Evolutionary conservation across 2,797 vertebrate species (phyloP).

Genomic region (Phataginus tetradactyla): DNA sequence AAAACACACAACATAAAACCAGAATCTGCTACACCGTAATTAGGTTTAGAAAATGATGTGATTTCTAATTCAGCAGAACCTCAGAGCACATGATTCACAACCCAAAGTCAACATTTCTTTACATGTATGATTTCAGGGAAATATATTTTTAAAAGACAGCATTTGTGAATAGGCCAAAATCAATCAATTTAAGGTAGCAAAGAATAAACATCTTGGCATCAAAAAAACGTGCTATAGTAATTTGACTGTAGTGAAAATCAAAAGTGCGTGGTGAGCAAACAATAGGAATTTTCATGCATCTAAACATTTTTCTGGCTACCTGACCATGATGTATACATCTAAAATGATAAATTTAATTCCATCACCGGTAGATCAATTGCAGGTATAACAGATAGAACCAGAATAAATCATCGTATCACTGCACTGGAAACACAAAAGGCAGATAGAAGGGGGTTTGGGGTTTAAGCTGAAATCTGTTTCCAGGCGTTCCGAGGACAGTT

Average conservation of each 20-base stretch:
- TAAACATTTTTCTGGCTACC: conserved; percentile 72
- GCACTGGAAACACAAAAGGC: conserved; percentile 76
- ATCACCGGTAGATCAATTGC: conserved; percentile 85
- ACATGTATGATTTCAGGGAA: conserved; percentile 63
- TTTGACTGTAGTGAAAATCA: conserved; percentile 80
- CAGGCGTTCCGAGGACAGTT: conserved; percentile 83
- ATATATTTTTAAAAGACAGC: conserved; percentile 72
- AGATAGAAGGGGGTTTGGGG: conserved; percentile 77
- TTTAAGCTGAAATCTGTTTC: conserved; percentile 80
- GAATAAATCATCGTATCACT: conserved; percentile 83
- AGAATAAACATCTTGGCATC: conserved; percentile 77
- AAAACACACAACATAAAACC: neutral
- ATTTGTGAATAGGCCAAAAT: conserved; percentile 72
- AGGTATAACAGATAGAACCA: conserved; percentile 85
- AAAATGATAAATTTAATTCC: conserved; percentile 85
- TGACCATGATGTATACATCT: conserved; percentile 78
- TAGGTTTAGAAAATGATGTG: conserved; percentile 72
- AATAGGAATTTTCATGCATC: conserved; percentile 76
- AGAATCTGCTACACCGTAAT: conserved; percentile 50
- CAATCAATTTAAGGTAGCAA: conserved; percentile 80
- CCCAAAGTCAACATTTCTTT: conserved; percentile 63
- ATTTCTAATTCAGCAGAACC: conserved; percentile 73
- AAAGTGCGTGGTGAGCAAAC: conserved; percentile 78
- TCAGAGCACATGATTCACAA: conserved; percentile 37
- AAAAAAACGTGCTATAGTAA: conserved; percentile 80